Percentiles rank a stretch among this genome's conserved stretches.
Evolutionary conservation across 2,113 vertebrate species (phyloP).

Genomic region (Seriola quinqueradiata): DNA sequence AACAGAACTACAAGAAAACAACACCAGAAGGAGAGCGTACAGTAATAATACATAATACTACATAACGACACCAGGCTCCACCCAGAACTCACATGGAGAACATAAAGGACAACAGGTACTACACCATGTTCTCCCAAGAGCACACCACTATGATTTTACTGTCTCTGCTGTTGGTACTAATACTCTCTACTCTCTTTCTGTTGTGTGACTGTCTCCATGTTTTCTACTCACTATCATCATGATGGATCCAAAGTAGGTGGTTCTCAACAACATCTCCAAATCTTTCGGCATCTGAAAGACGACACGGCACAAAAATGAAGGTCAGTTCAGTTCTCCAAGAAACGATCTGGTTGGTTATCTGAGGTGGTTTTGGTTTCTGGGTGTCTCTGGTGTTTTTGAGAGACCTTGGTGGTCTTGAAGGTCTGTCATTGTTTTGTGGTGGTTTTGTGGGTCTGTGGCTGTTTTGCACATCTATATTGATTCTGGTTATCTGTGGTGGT

Average conservation of each 20-base stretch:
- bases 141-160: too few species aligned
- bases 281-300: conserved; percentile 90
- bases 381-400: too few species aligned
- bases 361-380: neutral
- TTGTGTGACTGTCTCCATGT: neutral
- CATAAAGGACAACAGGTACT: too few species aligned
- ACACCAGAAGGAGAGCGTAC: too few species aligned
- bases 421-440: too few species aligned
- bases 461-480: neutral
- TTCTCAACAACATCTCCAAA: conserved; percentile 92
- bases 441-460: too few species aligned
- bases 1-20: too few species aligned
- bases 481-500: too few species aligned
- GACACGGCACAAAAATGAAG: neutral
- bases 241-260: conserved; percentile 92
- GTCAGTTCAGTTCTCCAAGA: neutral
- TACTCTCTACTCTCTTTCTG: neutral
- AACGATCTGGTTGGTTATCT: neutral
- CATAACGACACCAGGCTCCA: conserved; percentile 72
- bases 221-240: conserved; percentile 88
- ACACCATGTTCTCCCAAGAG: too few species aligned
- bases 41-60: too few species aligned
- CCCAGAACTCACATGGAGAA: neutral
- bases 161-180: too few species aligned
- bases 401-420: too few species aligned